Evolutionary conservation across 35 echinoderm and acorn worm genomes (phyloP).

Genomic region (Nesometra sesokonis): DNA sequence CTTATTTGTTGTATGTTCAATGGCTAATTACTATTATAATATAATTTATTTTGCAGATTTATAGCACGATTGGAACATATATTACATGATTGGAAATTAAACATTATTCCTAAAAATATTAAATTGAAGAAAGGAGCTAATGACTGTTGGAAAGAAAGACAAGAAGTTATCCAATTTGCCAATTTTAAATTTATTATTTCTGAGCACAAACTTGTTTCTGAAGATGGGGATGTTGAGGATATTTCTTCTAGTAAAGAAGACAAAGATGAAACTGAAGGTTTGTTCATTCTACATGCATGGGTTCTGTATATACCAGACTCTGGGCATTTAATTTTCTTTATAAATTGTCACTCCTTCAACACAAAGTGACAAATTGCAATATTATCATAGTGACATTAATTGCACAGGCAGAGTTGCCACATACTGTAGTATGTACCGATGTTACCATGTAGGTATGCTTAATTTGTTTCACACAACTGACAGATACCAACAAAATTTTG

Average conservation of each 20-base stretch:
- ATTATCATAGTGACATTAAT: no score
- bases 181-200: constrained; percentile 54
- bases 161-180: constrained; percentile 65
- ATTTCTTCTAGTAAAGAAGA: constrained; percentile 13
- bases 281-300: no score
- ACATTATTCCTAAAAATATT: constrained; percentile 18
- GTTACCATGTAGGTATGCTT: no score
- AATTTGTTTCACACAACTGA: no score
- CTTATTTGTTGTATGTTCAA: no score
- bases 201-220: constrained; percentile 40
- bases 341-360: no score
- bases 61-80: constrained; percentile 88
- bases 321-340: no score
- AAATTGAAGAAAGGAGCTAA: constrained; percentile 53
- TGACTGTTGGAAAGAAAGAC: constrained; percentile 57
- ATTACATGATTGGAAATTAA: constrained; percentile 96
- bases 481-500: no score
- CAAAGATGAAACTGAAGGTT: constrained; percentile 35
- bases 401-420: no score
- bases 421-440: no score
- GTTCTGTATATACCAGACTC: no score
- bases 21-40: neutral
- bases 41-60: constrained; percentile 38
- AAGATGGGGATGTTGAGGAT: constrained; percentile 24
- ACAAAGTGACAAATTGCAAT: no score